Conservation (phyloP, 2,888 invertebrate species). For the Ormyrus rosae region DNA sequence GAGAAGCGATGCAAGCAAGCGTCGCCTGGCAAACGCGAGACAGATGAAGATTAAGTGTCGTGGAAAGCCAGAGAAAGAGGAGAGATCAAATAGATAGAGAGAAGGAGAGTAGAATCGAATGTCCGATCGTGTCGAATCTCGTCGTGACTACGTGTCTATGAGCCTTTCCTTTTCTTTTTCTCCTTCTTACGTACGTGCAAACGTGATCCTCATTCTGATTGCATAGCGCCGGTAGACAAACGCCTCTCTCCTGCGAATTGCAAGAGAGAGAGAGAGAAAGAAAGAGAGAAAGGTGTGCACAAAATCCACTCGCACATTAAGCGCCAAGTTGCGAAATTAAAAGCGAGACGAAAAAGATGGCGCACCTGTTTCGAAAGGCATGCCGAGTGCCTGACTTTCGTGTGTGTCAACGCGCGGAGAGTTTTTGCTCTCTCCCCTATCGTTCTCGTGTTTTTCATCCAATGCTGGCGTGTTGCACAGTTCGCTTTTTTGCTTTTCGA, state of each 20-base stretch:
- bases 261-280: too few relatives aligned
- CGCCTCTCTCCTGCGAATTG: too few relatives aligned
- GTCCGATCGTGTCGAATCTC: conserved; percentile 53
- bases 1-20: conserved; percentile 17
- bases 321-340: background rate
- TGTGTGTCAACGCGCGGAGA: too few relatives aligned
- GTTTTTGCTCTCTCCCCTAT: too few relatives aligned
- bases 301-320: background rate
- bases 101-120: conserved; percentile 38
- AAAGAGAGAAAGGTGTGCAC: background rate
- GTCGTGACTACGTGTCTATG: conserved; percentile 28
- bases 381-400: background rate
- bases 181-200: background rate
- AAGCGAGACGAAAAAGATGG: background rate
- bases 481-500: too few relatives aligned
- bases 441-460: too few relatives aligned
- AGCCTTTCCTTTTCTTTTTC: conserved; percentile 1
- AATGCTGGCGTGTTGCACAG: too few relatives aligned
- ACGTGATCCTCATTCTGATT: conserved; percentile 44
- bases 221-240: background rate
- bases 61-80: conserved; percentile 28
- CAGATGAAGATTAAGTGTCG: conserved; percentile 55
- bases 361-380: background rate
- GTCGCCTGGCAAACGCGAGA: conserved; percentile 46
- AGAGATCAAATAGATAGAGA: conserved; percentile 22